Conservation (phyloP, 2,113 vertebrate genomes). For the Blennius ocellaris region DNA sequence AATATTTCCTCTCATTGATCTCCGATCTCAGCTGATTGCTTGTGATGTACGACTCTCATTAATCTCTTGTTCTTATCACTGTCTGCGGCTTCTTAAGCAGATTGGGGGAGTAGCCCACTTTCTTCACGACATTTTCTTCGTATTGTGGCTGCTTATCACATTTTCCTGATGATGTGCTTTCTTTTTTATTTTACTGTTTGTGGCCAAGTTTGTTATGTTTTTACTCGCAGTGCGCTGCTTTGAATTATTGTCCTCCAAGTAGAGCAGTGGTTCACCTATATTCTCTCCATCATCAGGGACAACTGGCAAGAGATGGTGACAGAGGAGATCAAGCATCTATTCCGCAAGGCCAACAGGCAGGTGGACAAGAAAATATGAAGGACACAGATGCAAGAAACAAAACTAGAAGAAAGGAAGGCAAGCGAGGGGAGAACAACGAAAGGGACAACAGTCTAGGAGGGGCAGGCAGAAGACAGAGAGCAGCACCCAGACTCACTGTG, state of each 20-base stretch:
- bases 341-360: conserved; percentile 82
- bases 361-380: conserved; percentile 80
- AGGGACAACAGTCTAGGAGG: conserved; percentile 18
- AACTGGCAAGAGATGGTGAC: conserved; percentile 88
- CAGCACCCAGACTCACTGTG: conserved; percentile 60
- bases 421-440: conserved; percentile 12
- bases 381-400: conserved; percentile 21
- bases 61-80: conserved; percentile 71
- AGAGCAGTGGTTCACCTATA: background rate
- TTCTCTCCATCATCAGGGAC: conserved; percentile 74
- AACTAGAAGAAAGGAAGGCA: conserved; percentile 17
- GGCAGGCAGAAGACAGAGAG: conserved; percentile 46
- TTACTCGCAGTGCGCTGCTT: background rate
- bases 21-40: conserved; percentile 22
- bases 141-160: background rate
- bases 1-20: conserved; percentile 33
- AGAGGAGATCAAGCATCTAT: conserved; percentile 88
- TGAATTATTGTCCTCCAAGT: background rate
- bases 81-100: conserved; percentile 60
- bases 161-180: background rate
- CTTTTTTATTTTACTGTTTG: background rate
- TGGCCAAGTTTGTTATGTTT: background rate
- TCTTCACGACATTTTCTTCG: conserved; percentile 35
- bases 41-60: conserved; percentile 43
- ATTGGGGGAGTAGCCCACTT: conserved; percentile 40